Evolutionary conservation across 2,797 vertebrate species (phyloP), one percentile per base, ranked within the genome.

Genomic region (Benthosema pterotum): DNA sequence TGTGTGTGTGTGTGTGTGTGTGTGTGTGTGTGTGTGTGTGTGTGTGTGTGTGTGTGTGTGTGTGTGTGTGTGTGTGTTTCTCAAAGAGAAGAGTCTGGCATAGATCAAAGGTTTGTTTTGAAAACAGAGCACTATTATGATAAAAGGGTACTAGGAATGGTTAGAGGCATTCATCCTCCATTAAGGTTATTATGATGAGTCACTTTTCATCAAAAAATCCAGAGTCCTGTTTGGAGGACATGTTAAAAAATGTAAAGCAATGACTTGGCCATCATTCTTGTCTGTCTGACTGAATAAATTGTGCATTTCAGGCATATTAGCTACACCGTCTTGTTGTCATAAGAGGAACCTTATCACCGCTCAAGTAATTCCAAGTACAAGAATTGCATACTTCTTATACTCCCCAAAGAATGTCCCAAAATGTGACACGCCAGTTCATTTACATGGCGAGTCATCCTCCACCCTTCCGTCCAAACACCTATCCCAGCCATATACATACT

Each of bases 401-500:
- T 77, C 84, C 46, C 70, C 72, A 70, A 55, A 65, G 63, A 86
- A 83, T 75, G 55, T 61, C 52, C 60, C 52, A 68, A 72, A 51
- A 84, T 74, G 12, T 68, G 52, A 79, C 58, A 60, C 59, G 45
- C 65, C 58, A 61, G 72, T 68, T 64, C 17, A 62, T 74, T 62
- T 62, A 76, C 71, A 60, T 68, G 61, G 69, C 67, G 57, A 78
- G 65, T 74, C 57, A 12, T 58, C 63, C 65, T 66, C 58, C 68
- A 77, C 53, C 74, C 79, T 76, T 79, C 57, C 79, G 75, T 79
- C 57, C 79, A 78, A 52, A 66, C 32, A 69, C 15, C 32, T 57
- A 52, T 18, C 72, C 78, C 77, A 69, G 74, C 74, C 82, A 87
- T 72, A 83, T 74, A 83, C 84, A 87, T 93, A 92, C 92, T 93